phyloP scores from a whole-genome alignment of 2,797 vertebrate species.

The Melanotaenia parkinsoni region DNA sequence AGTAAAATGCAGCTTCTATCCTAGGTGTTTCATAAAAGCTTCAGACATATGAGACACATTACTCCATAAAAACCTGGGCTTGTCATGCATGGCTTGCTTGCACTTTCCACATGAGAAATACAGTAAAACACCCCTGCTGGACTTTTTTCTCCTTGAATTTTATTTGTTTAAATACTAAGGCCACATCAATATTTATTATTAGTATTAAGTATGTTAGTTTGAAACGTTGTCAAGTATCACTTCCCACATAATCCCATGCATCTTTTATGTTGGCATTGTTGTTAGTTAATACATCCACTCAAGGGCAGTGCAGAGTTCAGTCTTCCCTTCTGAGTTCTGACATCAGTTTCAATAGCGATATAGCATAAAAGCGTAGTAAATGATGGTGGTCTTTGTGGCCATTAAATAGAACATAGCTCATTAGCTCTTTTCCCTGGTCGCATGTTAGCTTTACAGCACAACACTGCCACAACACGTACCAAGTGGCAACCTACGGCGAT shows the following conservation, averaged over 20 bases:
- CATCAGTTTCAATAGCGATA: background rate
- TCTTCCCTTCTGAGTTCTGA: background rate
- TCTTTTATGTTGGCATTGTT: background rate
- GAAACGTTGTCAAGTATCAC: background rate
- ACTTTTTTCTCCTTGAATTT: slow-evolving; percentile 38
- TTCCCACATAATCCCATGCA: background rate
- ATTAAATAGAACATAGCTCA: background rate
- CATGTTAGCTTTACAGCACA: no score
- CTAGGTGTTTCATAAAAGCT: slow-evolving; percentile 65
- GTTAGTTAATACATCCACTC: background rate
- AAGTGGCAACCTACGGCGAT: no score
- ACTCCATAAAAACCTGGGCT: slow-evolving; percentile 33
- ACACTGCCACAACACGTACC: no score
- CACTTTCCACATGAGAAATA: slow-evolving; percentile 32
- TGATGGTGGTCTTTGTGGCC: background rate
- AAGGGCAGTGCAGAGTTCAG: background rate
- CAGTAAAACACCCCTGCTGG: slow-evolving; percentile 30
- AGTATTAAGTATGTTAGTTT: background rate
- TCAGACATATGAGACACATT: slow-evolving; percentile 48
- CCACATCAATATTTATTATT: slow-evolving; percentile 36
- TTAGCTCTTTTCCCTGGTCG: no score
- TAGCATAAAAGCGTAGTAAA: background rate
- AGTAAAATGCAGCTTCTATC: slow-evolving; percentile 15
- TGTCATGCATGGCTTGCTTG: slow-evolving; percentile 38
- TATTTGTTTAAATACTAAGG: slow-evolving; percentile 43